Conservation (phyloP, 2,113 vertebrate species). For the Pachypanchax playfairii region DNA sequence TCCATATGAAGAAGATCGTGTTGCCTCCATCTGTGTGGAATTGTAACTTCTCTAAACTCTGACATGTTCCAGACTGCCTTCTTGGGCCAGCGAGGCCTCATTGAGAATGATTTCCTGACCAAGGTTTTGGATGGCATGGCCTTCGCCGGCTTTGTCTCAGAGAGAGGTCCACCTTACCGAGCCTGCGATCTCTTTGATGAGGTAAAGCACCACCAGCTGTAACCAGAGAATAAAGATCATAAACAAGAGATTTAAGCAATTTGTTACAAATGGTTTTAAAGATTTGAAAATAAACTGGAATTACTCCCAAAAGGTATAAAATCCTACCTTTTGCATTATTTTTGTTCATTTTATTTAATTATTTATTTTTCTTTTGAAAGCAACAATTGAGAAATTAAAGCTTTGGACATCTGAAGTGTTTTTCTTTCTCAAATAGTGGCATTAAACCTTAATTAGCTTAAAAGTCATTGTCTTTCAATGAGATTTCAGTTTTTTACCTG, state of each 20-base stretch:
- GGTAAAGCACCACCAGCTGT: conserved; percentile 75
- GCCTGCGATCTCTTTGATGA: conserved; percentile 98
- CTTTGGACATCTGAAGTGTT: too few species aligned
- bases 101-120: conserved; percentile 96
- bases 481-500: too few species aligned
- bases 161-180: conserved; percentile 94
- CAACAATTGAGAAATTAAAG: too few species aligned
- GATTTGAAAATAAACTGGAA: not conserved
- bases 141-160: conserved; percentile 97
- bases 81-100: conserved; percentile 93
- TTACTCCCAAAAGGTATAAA: not conserved
- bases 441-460: too few species aligned
- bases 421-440: too few species aligned
- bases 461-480: not conserved
- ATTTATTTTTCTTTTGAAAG: too few species aligned
- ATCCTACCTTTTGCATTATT: too few species aligned
- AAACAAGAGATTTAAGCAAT: not conserved
- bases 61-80: conserved; percentile 89
- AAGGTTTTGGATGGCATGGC: conserved; percentile 99
- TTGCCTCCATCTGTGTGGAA: conserved; percentile 49
- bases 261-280: not conserved
- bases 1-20: conserved; percentile 39
- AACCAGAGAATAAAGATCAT: not conserved
- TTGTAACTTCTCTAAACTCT: conserved; percentile 62
- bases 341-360: not conserved